phyloP scores from a whole-genome alignment of 1,140 invertebrate genomes.

The Drosophila triauraria region DNA sequence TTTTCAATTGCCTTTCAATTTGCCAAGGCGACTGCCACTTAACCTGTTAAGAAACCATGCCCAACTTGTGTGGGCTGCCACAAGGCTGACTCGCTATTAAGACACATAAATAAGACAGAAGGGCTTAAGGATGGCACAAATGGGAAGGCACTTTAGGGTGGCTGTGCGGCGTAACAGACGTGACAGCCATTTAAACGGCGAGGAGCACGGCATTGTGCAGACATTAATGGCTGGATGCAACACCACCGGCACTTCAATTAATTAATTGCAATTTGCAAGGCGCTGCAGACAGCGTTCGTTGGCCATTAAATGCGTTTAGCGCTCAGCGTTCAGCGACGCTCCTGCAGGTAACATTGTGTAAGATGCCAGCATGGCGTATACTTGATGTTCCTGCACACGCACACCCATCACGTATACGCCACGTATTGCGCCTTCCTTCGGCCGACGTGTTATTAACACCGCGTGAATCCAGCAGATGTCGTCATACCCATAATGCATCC shows the following conservation, averaged over 20 bases:
- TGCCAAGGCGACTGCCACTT: conserved; percentile 23
- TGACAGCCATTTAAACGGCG: conserved; percentile 50
- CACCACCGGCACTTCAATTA: conserved; percentile 77
- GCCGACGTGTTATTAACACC: conserved; percentile 75
- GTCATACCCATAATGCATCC: conserved; percentile 54
- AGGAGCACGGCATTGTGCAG: conserved; percentile 31
- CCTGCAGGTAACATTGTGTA: conserved; percentile 54
- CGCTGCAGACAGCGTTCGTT: conserved; percentile 47
- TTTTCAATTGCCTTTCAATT: conserved; percentile 40
- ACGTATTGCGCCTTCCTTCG: conserved; percentile 8
- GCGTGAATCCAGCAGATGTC: conserved; percentile 65
- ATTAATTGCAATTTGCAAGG: conserved; percentile 82
- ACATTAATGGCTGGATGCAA: conserved; percentile 58
- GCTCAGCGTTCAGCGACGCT: conserved; percentile 12
- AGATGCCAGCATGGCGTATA: conserved; percentile 59
- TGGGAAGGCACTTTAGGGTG: conserved; percentile 12
- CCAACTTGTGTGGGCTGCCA: conserved; percentile 26
- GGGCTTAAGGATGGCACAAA: conserved; percentile 7
- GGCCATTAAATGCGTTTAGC: conserved; percentile 58
- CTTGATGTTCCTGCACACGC: conserved; percentile 51
- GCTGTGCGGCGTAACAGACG: conserved; percentile 18
- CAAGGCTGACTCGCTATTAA: conserved; percentile 42
- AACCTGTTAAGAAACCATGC: conserved; percentile 33
- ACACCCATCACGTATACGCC: conserved; percentile 30
- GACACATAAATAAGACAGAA: conserved; percentile 56